These are phyloP conservation scores for Anthoptus insignis DNA, from an alignment of 2,888 invertebrate species.

Conservation along the genomic window DNA sequence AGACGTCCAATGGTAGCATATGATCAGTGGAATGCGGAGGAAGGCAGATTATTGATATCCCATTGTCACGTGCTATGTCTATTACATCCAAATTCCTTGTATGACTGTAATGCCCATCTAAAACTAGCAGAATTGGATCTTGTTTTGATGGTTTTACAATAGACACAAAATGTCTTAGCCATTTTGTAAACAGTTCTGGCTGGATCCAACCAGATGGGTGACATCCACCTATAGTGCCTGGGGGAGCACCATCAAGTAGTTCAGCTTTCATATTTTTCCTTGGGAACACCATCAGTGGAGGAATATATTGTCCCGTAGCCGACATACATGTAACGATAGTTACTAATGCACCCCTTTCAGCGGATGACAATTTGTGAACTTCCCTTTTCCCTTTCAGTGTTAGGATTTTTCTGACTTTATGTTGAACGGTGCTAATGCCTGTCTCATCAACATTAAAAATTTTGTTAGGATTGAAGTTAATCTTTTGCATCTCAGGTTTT, in stretches of 20 bases:
- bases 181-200: slow-evolving; percentile 41
- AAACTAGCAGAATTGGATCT: not conserved
- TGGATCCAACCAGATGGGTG: not conserved
- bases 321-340: slow-evolving; percentile 63
- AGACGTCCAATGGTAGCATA: slow-evolving; percentile 51
- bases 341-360: slow-evolving; percentile 53
- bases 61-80: slow-evolving; percentile 44
- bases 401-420: slow-evolving; percentile 48
- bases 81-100: slow-evolving; percentile 47
- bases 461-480: too few species aligned
- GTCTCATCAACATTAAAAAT: too few species aligned
- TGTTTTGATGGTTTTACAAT: not conserved
- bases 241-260: slow-evolving; percentile 65
- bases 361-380: slow-evolving; percentile 47
- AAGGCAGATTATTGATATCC: slow-evolving; percentile 45
- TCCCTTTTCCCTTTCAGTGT: slow-evolving; percentile 42
- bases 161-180: slow-evolving; percentile 5
- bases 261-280: slow-evolving; percentile 63
- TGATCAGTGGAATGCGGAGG: slow-evolving; percentile 51
- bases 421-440: too few species aligned
- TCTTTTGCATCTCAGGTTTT: too few species aligned
- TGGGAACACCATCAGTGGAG: slow-evolving; percentile 76
- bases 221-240: slow-evolving; percentile 54
- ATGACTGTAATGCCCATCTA: slow-evolving; percentile 47
- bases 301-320: slow-evolving; percentile 63